These are phyloP conservation scores for Phymanthus crucifer DNA, from an alignment of 92 coral and sea anemone genomes.

Conservation along the genomic window DNA sequence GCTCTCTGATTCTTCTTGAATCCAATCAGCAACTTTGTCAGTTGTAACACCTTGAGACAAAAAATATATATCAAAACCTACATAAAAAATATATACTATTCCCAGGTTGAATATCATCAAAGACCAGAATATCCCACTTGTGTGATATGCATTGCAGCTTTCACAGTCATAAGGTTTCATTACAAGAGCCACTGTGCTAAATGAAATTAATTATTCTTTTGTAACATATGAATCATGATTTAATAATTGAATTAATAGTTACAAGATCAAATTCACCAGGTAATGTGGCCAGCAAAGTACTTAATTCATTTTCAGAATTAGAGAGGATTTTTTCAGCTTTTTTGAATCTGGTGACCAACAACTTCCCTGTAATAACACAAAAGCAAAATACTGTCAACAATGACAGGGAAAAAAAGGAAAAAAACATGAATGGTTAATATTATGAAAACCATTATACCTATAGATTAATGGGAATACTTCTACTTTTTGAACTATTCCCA, in stretches of 20 bases:
- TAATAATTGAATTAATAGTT: not conserved
- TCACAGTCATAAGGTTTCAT: not conserved
- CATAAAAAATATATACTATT: not conserved
- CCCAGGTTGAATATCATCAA: conserved; percentile 2
- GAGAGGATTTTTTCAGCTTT: not conserved
- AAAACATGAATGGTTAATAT: too few relatives aligned
- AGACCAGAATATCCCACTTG: not conserved
- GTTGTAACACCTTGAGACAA: conserved; percentile 11
- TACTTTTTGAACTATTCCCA: too few relatives aligned
- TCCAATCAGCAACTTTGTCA: not conserved
- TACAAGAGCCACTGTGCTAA: too few relatives aligned
- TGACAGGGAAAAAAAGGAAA: too few relatives aligned
- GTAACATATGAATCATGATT: not conserved
- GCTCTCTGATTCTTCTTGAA: not conserved
- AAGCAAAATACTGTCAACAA: not conserved
- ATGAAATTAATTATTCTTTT: conserved; percentile 1
- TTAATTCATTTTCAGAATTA: conserved; percentile 10
- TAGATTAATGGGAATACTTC: too few relatives aligned
- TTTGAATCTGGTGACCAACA: conserved; percentile 21
- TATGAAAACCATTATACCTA: too few relatives aligned
- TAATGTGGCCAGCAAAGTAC: not conserved
- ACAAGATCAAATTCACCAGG: not conserved
- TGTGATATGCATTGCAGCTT: not conserved
- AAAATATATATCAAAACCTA: not conserved
- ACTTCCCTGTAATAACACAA: conserved; percentile 3